A percentile compares a stretch with the other conserved stretches of the same genome.
phyloP scores from a whole-genome alignment of 2,888 invertebrate genomes.

The Drosophila stalkeri region DNA sequence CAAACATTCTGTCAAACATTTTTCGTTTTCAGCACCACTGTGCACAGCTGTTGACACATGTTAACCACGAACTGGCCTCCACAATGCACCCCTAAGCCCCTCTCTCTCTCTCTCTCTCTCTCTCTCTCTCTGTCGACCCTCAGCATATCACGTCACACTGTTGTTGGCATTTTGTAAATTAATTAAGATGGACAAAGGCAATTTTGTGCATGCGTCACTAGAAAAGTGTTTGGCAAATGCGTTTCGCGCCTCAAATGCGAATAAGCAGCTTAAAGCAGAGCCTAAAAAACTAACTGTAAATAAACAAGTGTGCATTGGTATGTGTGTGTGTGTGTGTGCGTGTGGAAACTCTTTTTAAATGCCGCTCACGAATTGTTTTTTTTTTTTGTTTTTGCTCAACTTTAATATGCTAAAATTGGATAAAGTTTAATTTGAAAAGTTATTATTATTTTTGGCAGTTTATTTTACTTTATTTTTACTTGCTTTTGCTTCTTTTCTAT shows the following conservation, averaged over 20 bases:
- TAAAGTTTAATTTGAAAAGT: conserved; percentile 82
- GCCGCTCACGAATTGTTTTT: conserved; percentile 51
- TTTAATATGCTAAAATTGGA: conserved; percentile 75
- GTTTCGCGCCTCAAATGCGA: conserved; percentile 21
- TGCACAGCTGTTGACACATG: conserved; percentile 28
- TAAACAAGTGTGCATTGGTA: background rate
- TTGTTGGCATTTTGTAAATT: conserved; percentile 59
- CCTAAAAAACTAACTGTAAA: conserved; percentile 21
- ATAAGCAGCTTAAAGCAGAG: conserved; percentile 31
- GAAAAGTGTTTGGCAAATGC: conserved; percentile 40
- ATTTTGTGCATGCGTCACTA: conserved; percentile 55
- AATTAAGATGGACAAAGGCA: conserved; percentile 79
- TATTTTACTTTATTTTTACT: conserved; percentile 34
- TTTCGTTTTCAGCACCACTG: conserved; percentile 30
- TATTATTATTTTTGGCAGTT: conserved; percentile 69
- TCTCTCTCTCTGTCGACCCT: no score
- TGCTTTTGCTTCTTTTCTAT: conserved; percentile 7
- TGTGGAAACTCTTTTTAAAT: conserved; percentile 28
- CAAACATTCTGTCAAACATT: no score
- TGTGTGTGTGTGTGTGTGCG: background rate
- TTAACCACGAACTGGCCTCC: conserved; percentile 14
- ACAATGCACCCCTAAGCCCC: background rate
- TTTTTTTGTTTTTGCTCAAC: conserved; percentile 53
- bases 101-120: background rate
- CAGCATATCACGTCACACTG: background rate